Percentiles rank a stretch among this genome's conserved stretches.
These are phyloP conservation scores for Opisthocomus hoazin DNA, from an alignment of 2,113 vertebrate species.

Conservation along the genomic window DNA sequence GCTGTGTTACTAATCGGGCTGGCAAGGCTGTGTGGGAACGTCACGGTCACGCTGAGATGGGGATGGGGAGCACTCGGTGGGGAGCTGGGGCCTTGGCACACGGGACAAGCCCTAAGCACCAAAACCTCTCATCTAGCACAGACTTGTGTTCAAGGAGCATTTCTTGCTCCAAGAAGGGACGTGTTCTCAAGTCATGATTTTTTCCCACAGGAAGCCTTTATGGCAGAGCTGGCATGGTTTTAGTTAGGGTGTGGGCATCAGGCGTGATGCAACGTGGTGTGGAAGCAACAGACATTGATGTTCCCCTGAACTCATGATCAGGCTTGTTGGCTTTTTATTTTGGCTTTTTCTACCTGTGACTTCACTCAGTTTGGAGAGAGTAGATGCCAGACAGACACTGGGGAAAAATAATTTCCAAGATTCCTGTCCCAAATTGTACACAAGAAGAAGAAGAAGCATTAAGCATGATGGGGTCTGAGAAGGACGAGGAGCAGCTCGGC, in stretches of 20 bases:
- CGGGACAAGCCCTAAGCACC: background rate
- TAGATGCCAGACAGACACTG: background rate
- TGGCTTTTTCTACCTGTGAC: background rate
- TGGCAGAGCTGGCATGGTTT: background rate
- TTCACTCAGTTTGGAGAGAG: background rate
- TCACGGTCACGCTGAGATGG: rapidly evolving
- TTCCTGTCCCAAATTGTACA: background rate
- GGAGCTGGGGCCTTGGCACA: background rate
- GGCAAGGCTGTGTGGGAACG: background rate
- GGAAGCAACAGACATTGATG: rapidly evolving
- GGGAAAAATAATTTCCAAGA: background rate
- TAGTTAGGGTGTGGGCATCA: background rate
- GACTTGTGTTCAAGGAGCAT: background rate
- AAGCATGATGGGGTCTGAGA: background rate
- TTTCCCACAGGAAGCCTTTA: background rate
- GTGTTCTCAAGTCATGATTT: background rate
- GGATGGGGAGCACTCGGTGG: background rate
- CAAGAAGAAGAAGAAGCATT: background rate
- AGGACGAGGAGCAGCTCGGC: background rate
- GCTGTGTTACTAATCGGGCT: background rate
- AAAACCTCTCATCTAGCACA: background rate
- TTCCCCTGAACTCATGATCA: background rate
- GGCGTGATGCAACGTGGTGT: rapidly evolving
- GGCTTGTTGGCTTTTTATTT: background rate
- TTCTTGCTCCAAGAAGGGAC: background rate